Percentiles rank a stretch among this genome's conserved stretches.
Conservation (phyloP, 1,140 invertebrate genomes). For the Diabrotica undecimpunctata region DNA sequence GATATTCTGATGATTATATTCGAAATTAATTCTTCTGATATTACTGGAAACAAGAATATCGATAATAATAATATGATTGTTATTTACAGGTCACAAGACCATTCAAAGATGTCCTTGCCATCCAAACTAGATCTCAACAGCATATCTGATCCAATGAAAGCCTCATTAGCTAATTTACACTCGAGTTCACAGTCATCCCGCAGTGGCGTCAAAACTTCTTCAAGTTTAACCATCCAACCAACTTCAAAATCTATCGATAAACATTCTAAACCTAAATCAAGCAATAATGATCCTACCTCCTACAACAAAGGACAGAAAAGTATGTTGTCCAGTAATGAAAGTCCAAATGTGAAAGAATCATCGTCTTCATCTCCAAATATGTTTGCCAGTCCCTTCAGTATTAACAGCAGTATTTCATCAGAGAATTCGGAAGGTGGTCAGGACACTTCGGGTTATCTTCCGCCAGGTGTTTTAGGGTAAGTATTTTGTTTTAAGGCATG, state of each 20-base stretch:
- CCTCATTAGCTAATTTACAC: too few species aligned
- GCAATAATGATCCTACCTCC: conserved; percentile 34
- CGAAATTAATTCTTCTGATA: too few species aligned
- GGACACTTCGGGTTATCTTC: conserved; percentile 33
- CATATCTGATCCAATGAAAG: too few species aligned
- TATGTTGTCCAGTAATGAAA: conserved; percentile 14
- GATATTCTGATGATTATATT: too few species aligned
- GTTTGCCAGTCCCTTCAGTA: conserved; percentile 44
- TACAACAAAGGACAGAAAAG: conserved; percentile 28
- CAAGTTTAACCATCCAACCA: conserved; percentile 40
- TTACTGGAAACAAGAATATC: not conserved
- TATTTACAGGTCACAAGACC: conserved; percentile 11
- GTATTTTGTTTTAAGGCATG: conserved; percentile 5
- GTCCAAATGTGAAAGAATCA: conserved; percentile 26
- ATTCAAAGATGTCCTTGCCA: conserved; percentile 6
- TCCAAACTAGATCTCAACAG: not conserved
- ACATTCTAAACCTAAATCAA: too few species aligned
- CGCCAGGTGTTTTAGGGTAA: conserved; percentile 53
- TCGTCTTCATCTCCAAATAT: conserved; percentile 36
- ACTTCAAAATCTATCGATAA: too few species aligned
- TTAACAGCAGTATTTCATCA: conserved; percentile 34
- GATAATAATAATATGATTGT: too few species aligned
- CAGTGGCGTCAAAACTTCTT: conserved; percentile 33
- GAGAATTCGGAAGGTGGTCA: not conserved
- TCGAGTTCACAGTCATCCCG: conserved; percentile 24